These are phyloP conservation scores for Asteroscopus sphinx DNA, from an alignment of 2,888 invertebrate genomes.

Conservation along the genomic window DNA sequence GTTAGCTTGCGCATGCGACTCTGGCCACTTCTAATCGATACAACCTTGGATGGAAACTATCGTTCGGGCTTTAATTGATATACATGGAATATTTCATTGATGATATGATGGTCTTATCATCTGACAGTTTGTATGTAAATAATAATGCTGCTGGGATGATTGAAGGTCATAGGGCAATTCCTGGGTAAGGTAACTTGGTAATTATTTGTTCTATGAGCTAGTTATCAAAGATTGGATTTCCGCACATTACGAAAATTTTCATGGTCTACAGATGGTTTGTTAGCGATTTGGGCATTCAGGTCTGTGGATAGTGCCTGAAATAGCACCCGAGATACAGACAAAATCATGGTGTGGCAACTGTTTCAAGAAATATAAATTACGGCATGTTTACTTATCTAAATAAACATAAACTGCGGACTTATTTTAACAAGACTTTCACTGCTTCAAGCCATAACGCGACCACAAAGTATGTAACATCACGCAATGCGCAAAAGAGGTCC, in stretches of 20 bases:
- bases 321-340: too few relatives aligned
- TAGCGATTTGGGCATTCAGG: too few relatives aligned
- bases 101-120: neutral
- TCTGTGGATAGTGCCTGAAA: too few relatives aligned
- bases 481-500: conserved; percentile 45
- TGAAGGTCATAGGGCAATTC: conserved; percentile 3
- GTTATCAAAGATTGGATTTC: too few relatives aligned
- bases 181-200: too few relatives aligned
- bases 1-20: conserved; percentile 37
- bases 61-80: conserved; percentile 9
- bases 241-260: too few relatives aligned
- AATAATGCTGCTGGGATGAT: neutral
- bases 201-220: too few relatives aligned
- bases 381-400: conserved; percentile 3
- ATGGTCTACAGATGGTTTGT: too few relatives aligned
- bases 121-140: neutral
- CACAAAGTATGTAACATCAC: conserved; percentile 39
- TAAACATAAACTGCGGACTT: conserved; percentile 8
- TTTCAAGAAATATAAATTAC: neutral
- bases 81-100: conserved; percentile 6
- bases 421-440: conserved; percentile 36
- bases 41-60: conserved; percentile 30
- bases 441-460: conserved; percentile 13
- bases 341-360: too few relatives aligned
- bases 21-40: conserved; percentile 21